Conservation (phyloP, 2,797 vertebrate species). For the Sus cebifrons region DNA sequence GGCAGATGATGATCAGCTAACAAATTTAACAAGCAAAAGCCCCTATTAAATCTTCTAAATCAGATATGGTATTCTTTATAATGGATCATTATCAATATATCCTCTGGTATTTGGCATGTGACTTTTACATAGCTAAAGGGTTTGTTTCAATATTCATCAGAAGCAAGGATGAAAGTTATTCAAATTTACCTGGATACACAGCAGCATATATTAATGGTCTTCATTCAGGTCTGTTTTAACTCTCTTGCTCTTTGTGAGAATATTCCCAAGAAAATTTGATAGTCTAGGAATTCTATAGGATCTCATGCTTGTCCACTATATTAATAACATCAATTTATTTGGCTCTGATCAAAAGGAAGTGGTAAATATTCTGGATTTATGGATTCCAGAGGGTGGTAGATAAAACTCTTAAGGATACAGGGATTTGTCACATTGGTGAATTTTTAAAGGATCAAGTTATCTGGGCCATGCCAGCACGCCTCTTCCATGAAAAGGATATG, state of each 20-base stretch:
- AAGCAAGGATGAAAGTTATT: slow-evolving; percentile 3
- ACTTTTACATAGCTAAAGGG: neutral
- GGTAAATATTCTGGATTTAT: slow-evolving; percentile 6
- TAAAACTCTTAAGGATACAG: neutral
- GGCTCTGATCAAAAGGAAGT: neutral
- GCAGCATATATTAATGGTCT: neutral
- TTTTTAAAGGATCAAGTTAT: neutral
- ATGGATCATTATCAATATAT: slow-evolving; percentile 3
- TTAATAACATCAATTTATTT: slow-evolving; percentile 11
- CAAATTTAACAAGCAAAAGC: neutral
- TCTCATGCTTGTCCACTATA: neutral
- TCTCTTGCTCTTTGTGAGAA: neutral
- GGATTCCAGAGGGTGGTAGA: neutral
- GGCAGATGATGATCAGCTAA: slow-evolving; percentile 1
- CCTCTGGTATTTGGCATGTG: neutral
- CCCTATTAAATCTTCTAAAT: neutral
- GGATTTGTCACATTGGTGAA: neutral
- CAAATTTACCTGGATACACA: neutral
- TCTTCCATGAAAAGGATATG: neutral
- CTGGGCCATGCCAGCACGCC: neutral
- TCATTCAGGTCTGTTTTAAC: neutral
- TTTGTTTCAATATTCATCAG: slow-evolving; percentile 16
- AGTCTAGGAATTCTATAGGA: slow-evolving; percentile 16
- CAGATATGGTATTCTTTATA: neutral
- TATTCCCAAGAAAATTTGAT: neutral